These are phyloP conservation scores for Drepana arcuata DNA, from an alignment of 1,140 invertebrate genomes.

Conservation along the genomic window DNA sequence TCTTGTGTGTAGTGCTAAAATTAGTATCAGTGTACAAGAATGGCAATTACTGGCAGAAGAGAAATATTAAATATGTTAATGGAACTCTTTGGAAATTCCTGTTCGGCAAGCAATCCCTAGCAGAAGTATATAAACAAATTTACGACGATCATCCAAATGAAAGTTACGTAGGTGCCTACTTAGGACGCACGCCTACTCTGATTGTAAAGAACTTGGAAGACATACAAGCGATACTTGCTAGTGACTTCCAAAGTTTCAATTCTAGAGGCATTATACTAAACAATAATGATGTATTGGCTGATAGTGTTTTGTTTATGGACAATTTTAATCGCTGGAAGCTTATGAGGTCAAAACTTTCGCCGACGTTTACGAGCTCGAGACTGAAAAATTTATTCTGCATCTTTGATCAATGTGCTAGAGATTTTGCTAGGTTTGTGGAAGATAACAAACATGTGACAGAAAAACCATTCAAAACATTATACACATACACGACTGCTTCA, in stretches of 20 bases:
- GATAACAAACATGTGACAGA: slow-evolving; percentile 9
- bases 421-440: slow-evolving; percentile 24
- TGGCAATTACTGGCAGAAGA: slow-evolving; percentile 30
- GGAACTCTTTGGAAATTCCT: slow-evolving; percentile 22
- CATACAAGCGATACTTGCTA: slow-evolving; percentile 66
- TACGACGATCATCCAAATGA: slow-evolving; percentile 24
- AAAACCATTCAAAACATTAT: slow-evolving; percentile 22
- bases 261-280: slow-evolving; percentile 33
- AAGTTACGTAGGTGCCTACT: slow-evolving; percentile 20
- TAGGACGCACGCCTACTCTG: slow-evolving; percentile 17
- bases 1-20: no score
- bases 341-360: slow-evolving; percentile 40
- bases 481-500: slow-evolving; percentile 23
- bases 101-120: slow-evolving; percentile 16
- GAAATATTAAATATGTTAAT: slow-evolving; percentile 19
- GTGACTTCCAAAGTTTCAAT: slow-evolving; percentile 65
- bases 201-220: slow-evolving; percentile 59
- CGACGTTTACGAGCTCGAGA: slow-evolving; percentile 47
- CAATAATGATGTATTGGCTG: slow-evolving; percentile 41
- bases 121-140: slow-evolving; percentile 24
- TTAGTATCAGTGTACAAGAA: no score
- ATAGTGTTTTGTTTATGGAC: slow-evolving; percentile 49
- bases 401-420: slow-evolving; percentile 28
- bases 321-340: slow-evolving; percentile 52
- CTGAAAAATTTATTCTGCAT: slow-evolving; percentile 64